A percentile compares a stretch with the other conserved stretches of the same genome.
Evolutionary conservation across 2,888 invertebrate species (phyloP).

Genomic region (Philaethria dido): DNA sequence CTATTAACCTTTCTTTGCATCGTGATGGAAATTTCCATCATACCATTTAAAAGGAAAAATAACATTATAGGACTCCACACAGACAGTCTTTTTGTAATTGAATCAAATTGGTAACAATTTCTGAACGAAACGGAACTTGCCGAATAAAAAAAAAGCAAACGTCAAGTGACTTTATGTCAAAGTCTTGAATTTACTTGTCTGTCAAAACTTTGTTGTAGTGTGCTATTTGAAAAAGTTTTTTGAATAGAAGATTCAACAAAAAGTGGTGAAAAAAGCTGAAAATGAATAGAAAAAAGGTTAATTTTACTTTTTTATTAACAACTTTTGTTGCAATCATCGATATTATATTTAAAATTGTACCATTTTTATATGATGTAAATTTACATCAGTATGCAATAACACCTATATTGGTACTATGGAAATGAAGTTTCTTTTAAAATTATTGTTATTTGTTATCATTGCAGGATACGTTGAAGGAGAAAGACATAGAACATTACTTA

Average conservation of each 20-base stretch:
- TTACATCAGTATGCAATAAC: constrained; percentile 3
- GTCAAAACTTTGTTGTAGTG: too few relatives aligned
- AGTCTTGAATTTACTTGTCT: too few relatives aligned
- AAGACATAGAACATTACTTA: too few relatives aligned
- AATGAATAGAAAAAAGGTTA: constrained; percentile 7
- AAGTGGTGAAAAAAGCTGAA: constrained; percentile 6
- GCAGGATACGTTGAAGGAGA: constrained; percentile 4
- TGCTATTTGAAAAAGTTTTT: too few relatives aligned
- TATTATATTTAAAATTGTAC: constrained; percentile 1
- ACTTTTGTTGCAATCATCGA: neutral
- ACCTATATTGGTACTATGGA: constrained; percentile 6
- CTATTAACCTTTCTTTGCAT: too few relatives aligned
- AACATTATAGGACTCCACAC: too few relatives aligned
- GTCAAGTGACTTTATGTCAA: constrained; percentile 2
- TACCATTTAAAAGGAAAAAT: neutral
- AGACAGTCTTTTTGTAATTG: too few relatives aligned
- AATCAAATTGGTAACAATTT: constrained; percentile 6
- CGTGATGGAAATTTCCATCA: too few relatives aligned
- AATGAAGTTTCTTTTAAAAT: neutral
- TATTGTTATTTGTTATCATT: too few relatives aligned
- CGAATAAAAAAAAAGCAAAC: constrained; percentile 4
- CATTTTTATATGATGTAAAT: neutral
- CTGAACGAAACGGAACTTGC: constrained; percentile 20
- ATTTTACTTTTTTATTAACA: constrained; percentile 5
- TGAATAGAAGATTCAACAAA: neutral